Evolutionary conservation across 1,140 invertebrate species (phyloP), one percentile per base, ranked within the genome.

Genomic region (Bombus superbus): DNA sequence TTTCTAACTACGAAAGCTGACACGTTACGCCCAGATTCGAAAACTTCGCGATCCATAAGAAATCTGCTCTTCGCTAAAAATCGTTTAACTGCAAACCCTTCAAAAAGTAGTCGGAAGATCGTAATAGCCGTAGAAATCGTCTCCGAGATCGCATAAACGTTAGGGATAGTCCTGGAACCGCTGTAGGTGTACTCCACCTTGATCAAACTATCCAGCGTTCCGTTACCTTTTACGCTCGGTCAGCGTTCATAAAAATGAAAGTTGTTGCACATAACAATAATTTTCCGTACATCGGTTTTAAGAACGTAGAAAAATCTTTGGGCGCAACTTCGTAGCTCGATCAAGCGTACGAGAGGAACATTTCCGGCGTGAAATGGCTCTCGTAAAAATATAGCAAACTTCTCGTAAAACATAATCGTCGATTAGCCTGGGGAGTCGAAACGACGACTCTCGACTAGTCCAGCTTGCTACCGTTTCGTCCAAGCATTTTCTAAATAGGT

Each of bases 301-400:
- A 53, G 44, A 47, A 42, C 18, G 32, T 57, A n/a, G 68, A 75
- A 80, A 88, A 88, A 86, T 83, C 81, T 86, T 86, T 8, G 66
- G 62, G 11, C 62, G 72, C 72, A 6, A 22, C n/a, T 85, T 81
- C 73, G 79, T 66, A 64, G 42, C 86, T 18, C 15, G 76, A 72
- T 79, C 47, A 53, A 40, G 22, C 57, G 62, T 47, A 40, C 72
- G 62, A 42, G 42, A 72, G 71, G 84, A 76, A 86, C 76, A 90
- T 84, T 90, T 88, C 64, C 76, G 18, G 68, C 62, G 53, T 35
- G 85, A 71, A 89, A 89, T 59, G 77, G 76, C 81, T 71, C 64
- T 92, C 89, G 91, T 92, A 92, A 92, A 92, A 92, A 86, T 92
- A 92, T 92, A 79, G 88, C 84, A 75, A 86, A 88, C 85, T 59